These are phyloP conservation scores for Agrilus mali DNA, from an alignment of 2,888 invertebrate species.

Conservation along the genomic window DNA sequence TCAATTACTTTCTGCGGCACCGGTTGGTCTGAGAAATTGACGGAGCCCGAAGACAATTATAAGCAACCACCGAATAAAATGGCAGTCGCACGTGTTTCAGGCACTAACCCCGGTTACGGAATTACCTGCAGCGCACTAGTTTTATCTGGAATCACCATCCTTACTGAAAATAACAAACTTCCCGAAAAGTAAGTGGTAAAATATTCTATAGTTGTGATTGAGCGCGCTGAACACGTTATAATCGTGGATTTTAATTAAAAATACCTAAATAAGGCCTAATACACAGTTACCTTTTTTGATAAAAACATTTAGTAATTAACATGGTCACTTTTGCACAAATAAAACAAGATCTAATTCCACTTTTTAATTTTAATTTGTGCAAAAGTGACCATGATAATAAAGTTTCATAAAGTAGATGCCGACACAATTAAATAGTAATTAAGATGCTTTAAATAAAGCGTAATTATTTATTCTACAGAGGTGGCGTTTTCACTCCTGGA, in stretches of 20 bases:
- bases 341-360: too few relatives aligned
- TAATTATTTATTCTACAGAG: conserved; percentile 36
- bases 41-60: conserved; percentile 43
- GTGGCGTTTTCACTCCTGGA: conserved; percentile 79
- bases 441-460: neutral
- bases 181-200: conserved; percentile 59
- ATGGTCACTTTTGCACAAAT: too few relatives aligned
- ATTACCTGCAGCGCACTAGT: conserved; percentile 64
- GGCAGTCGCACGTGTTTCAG: conserved; percentile 52
- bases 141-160: conserved; percentile 58
- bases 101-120: conserved; percentile 70
- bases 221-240: too few relatives aligned
- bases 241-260: too few relatives aligned
- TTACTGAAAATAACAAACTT: conserved; percentile 64
- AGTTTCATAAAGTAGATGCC: too few relatives aligned
- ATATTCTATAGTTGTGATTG: too few relatives aligned
- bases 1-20: conserved; percentile 56
- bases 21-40: conserved; percentile 62
- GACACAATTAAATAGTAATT: too few relatives aligned
- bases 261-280: too few relatives aligned
- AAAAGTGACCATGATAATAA: too few relatives aligned
- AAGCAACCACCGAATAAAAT: conserved; percentile 48
- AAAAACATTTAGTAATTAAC: too few relatives aligned
- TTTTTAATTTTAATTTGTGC: too few relatives aligned
- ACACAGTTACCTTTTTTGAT: too few relatives aligned